Evolutionary conservation across 2,797 vertebrate species (phyloP), one percentile per base, ranked within the genome.

Genomic region (Oreortyx pictus): DNA sequence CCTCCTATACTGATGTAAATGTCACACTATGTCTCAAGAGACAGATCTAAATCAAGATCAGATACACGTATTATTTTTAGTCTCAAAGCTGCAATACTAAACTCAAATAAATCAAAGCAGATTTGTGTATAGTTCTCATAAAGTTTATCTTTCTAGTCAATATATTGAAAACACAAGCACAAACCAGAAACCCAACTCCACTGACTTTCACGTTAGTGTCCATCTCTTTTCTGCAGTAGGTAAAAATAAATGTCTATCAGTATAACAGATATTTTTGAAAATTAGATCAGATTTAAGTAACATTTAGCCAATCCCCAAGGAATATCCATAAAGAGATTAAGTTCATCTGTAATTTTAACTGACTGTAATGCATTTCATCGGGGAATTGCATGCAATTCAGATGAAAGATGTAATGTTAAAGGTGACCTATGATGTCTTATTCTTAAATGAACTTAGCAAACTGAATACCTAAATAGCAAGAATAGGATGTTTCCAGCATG

Each of bases 11-110:
- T 79, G 91, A 96, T 93, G 89, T 89, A 82, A 90, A 5, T 11
- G 72, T 83, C 92, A 85, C 86, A 84, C 47, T 25, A 20, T 89
- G 54, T 92, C 90, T 93, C 90, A 80, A 67, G 67, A 35, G 90
- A 93, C 59, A 94, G 89, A 95, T 95, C 88, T 95, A 97, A 97
- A 97, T 76, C 92, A 96, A 96, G 97, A 96, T 96, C 93, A 95
- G 82, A 91, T 76, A 71, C 44, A 49, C 24, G 27, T 93, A 96
- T 96, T 97, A 96, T 95, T 97, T 96, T 97, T 95, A 96, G 91
- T 94, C 91, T 62, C 77, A 92, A 95, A 95, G 90, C 86, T 95
- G 89, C 71, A 96, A 94, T 74, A 86, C 59, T 94, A 95, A 95
- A 96, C 89, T 94, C 66, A 97, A 96, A 95, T 90, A 97, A 95